Conservation (phyloP, 2,797 vertebrate species). For the Lepus oiostolus region DNA sequence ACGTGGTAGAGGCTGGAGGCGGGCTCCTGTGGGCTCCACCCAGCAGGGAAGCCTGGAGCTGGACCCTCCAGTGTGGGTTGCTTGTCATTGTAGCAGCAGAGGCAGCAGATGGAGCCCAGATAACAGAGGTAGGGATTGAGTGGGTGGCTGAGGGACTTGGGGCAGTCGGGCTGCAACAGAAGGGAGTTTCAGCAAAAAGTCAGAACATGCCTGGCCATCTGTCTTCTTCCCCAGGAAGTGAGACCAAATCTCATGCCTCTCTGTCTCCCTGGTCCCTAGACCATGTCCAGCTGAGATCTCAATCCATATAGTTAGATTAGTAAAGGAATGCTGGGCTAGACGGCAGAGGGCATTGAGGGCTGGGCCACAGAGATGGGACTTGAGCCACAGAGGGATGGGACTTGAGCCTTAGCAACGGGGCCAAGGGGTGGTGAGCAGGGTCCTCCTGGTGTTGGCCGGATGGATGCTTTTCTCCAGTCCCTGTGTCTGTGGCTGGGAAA, state of each 20-base stretch:
- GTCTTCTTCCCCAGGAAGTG: constrained; percentile 47
- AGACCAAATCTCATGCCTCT: constrained; percentile 3
- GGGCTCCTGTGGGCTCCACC: neutral
- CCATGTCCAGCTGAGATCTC: neutral
- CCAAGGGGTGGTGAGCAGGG: neutral
- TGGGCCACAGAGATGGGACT: neutral
- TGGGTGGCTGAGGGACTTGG: constrained; percentile 29
- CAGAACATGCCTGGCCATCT: constrained; percentile 52
- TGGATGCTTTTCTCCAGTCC: neutral
- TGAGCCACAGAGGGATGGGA: neutral
- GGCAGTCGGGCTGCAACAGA: constrained; percentile 62
- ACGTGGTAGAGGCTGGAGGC: neutral
- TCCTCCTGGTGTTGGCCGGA: neutral
- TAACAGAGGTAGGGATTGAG: constrained; percentile 69
- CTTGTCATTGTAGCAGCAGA: constrained; percentile 50
- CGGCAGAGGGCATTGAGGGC: neutral
- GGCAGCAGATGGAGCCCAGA: constrained; percentile 67
- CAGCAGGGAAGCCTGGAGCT: neutral
- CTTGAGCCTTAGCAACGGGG: neutral
- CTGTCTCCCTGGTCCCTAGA: constrained; percentile 24
- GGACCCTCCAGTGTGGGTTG: constrained; percentile 43
- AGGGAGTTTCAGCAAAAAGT: neutral
- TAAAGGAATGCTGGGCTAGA: neutral
- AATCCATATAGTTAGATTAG: neutral
- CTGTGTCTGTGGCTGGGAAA: neutral